A percentile compares a stretch with the other conserved stretches of the same genome.
Evolutionary conservation across 1,140 invertebrate species (phyloP).

Genomic region (Hestina assimilis): DNA sequence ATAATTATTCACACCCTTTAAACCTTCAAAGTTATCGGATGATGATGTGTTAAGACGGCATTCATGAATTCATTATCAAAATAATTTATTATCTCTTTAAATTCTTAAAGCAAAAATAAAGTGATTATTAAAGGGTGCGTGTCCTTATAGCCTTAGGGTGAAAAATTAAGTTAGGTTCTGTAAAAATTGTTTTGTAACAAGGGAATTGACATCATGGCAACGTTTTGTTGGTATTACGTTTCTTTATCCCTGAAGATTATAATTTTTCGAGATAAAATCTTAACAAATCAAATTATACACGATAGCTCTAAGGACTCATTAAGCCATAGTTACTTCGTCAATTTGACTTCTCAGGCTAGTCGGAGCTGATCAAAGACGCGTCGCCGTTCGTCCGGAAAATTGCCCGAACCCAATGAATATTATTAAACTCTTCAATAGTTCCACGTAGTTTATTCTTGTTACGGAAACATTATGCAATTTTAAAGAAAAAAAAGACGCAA

Average conservation of each 20-base stretch:
- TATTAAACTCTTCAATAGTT: constrained; percentile 77
- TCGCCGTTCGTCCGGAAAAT: constrained; percentile 72
- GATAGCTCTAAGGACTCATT: constrained; percentile 44
- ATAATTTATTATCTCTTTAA: not conserved
- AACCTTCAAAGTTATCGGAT: not conserved
- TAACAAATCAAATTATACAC: constrained; percentile 34
- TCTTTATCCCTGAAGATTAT: not conserved
- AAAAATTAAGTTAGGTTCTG: constrained; percentile 50
- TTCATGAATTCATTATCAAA: not conserved
- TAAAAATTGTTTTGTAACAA: not conserved
- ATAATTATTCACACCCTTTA: not conserved
- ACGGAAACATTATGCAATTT: constrained; percentile 32
- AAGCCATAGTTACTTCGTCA: constrained; percentile 56
- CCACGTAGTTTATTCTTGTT: constrained; percentile 64
- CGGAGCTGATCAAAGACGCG: constrained; percentile 72
- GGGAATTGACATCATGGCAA: not conserved
- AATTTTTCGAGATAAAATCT: constrained; percentile 24
- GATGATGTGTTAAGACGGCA: not conserved
- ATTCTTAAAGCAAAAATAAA: constrained; percentile 7
- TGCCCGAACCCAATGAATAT: constrained; percentile 77
- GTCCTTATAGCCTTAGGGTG: constrained; percentile 36
- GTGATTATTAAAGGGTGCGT: constrained; percentile 38
- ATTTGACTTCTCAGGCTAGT: constrained; percentile 63
- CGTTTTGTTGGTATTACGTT: not conserved
- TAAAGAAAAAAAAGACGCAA: not conserved